Evolutionary conservation across 2,888 invertebrate genomes (phyloP).

Genomic region (Machimus atricapillus): DNA sequence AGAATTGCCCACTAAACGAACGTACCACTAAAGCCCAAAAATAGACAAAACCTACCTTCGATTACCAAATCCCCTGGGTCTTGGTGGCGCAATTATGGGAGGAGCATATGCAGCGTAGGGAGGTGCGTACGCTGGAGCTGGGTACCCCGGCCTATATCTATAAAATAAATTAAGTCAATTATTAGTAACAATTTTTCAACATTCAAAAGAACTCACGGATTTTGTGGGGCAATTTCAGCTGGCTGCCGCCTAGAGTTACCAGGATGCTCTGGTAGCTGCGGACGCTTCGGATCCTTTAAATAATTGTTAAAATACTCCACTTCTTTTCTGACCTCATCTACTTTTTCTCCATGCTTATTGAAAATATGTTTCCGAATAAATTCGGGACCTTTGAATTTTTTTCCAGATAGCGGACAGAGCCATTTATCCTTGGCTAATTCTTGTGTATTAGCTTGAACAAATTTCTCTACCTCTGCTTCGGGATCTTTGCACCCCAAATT

Average conservation of each 20-base stretch:
- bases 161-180: not conserved
- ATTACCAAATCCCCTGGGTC: slow-evolving; percentile 63
- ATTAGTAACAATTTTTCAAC: not conserved
- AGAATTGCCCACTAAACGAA: not conserved
- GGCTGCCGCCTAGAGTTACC: slow-evolving; percentile 58
- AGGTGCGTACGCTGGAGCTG: slow-evolving; percentile 61
- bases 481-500: slow-evolving; percentile 85
- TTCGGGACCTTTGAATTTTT: slow-evolving; percentile 98
- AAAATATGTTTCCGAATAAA: slow-evolving; percentile 98
- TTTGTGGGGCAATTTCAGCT: slow-evolving; percentile 35
- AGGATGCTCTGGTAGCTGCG: slow-evolving; percentile 88
- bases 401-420: slow-evolving; percentile 97
- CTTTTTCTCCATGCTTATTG: slow-evolving; percentile 96
- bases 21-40: not conserved
- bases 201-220: slow-evolving; percentile 32
- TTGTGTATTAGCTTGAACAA: slow-evolving; percentile 94
- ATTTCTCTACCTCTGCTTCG: slow-evolving; percentile 77
- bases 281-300: slow-evolving; percentile 89
- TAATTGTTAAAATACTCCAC: slow-evolving; percentile 98
- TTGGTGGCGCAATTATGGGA: slow-evolving; percentile 62
- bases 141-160: slow-evolving; percentile 55
- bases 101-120: slow-evolving; percentile 65
- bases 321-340: slow-evolving; percentile 96
- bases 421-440: slow-evolving; percentile 98
- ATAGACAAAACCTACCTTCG: slow-evolving; percentile 50